Conservation (phyloP, 2,888 invertebrate genomes). For the Drosophila engyochracea region DNA sequence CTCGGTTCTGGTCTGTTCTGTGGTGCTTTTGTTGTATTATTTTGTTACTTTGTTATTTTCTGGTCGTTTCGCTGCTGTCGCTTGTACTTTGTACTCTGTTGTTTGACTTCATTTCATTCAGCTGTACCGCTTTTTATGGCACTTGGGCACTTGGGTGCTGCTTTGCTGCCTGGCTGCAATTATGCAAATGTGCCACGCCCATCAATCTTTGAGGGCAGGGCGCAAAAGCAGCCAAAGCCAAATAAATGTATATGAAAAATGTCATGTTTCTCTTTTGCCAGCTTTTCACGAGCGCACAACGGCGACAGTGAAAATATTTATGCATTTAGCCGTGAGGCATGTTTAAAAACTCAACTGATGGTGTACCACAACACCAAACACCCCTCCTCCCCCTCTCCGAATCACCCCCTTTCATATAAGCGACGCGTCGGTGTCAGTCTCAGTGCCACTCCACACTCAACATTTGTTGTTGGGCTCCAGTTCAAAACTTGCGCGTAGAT, state of each 20-base stretch:
- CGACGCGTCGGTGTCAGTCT: not conserved
- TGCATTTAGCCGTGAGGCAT: slow-evolving; percentile 73
- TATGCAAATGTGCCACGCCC: slow-evolving; percentile 64
- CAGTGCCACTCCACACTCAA: not conserved
- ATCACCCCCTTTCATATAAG: not conserved
- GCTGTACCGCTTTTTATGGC: slow-evolving; percentile 70
- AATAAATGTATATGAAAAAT: slow-evolving; percentile 75
- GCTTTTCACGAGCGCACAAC: slow-evolving; percentile 29
- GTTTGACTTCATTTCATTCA: slow-evolving; percentile 63
- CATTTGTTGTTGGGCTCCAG: slow-evolving; percentile 22
- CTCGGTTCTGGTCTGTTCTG: not conserved
- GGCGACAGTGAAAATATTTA: slow-evolving; percentile 64
- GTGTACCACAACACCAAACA: not conserved
- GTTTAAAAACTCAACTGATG: slow-evolving; percentile 62
- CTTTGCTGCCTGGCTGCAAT: slow-evolving; percentile 61
- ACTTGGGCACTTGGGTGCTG: slow-evolving; percentile 37
- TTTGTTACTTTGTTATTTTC: slow-evolving; percentile 1
- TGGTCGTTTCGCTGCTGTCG: slow-evolving; percentile 21
- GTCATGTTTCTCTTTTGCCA: slow-evolving; percentile 54
- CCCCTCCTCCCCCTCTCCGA: not conserved
- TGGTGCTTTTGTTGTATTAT: not conserved
- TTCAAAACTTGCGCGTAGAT: slow-evolving; percentile 68
- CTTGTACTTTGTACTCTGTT: slow-evolving; percentile 46
- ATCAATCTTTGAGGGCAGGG: slow-evolving; percentile 16
- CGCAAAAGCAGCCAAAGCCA: slow-evolving; percentile 53